Conservation (phyloP, 2,888 invertebrate genomes). For the Sinohyriopsis cumingii region DNA sequence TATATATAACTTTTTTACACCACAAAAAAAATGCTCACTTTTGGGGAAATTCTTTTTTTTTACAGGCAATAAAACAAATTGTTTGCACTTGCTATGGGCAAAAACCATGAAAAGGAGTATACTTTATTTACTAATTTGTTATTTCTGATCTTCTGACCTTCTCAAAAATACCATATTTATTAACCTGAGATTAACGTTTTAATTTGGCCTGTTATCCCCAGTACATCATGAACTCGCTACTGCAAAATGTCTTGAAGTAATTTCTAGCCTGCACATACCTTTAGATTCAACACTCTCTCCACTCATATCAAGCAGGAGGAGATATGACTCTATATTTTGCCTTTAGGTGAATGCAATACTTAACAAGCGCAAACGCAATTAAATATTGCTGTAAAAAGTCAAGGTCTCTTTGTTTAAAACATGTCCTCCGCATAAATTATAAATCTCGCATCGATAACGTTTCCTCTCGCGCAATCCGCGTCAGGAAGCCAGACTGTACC, state of each 20-base stretch:
- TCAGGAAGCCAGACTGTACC: no score
- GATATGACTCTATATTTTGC: not conserved
- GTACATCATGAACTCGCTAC: not conserved
- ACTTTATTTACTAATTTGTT: no score
- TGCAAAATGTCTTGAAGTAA: not conserved
- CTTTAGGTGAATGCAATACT: not conserved
- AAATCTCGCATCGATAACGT: constrained; percentile 15
- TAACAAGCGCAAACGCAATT: not conserved
- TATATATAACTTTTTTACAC: no score
- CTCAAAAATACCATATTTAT: no score
- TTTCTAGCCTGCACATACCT: constrained; percentile 12
- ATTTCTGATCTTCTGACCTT: no score
- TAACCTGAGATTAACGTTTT: no score
- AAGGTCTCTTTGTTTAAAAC: constrained; percentile 16
- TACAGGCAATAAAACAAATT: no score
- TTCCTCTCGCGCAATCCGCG: constrained; percentile 9
- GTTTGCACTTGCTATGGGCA: no score
- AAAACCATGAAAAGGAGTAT: no score
- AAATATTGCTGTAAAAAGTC: not conserved
- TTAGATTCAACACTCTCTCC: constrained; percentile 25
- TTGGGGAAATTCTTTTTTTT: no score
- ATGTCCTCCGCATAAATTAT: constrained; percentile 42
- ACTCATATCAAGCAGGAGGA: constrained; percentile 22
- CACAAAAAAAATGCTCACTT: no score
- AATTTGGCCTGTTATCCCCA: no score